These are phyloP conservation scores for Megaceryle alcyon DNA, from an alignment of 2,797 vertebrate genomes.

Conservation along the genomic window DNA sequence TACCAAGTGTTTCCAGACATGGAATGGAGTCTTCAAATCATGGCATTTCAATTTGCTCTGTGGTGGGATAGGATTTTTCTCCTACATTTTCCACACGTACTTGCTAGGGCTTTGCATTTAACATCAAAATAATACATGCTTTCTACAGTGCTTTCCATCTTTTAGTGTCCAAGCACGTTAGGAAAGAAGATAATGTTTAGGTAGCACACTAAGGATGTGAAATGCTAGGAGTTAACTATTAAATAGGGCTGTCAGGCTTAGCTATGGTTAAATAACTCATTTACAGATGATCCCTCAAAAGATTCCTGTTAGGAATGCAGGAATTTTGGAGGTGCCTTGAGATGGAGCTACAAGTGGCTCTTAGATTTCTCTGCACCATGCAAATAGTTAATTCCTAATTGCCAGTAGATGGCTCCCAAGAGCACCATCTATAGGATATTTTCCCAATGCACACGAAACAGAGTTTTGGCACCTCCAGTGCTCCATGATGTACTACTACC, in stretches of 20 bases:
- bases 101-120: background rate
- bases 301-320: background rate
- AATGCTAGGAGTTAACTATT: background rate
- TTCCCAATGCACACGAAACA: accelerated
- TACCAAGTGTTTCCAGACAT: background rate
- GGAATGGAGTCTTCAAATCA: background rate
- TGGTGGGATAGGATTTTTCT: background rate
- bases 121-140: background rate
- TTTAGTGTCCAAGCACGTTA: background rate
- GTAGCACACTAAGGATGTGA: background rate
- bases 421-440: background rate
- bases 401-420: slow-evolving; percentile 66
- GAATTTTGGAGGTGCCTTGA: background rate
- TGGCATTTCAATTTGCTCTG: background rate
- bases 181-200: background rate
- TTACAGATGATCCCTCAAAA: background rate
- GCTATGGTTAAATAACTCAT: background rate
- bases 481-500: background rate
- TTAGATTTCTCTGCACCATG: background rate
- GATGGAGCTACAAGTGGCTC: background rate
- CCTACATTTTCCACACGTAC: background rate
- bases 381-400: slow-evolving; percentile 26
- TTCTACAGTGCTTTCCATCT: background rate
- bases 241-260: background rate
- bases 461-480: background rate